These are phyloP conservation scores for Petrocephalus zakoni DNA, from an alignment of 2,113 vertebrate species.

Conservation along the genomic window DNA sequence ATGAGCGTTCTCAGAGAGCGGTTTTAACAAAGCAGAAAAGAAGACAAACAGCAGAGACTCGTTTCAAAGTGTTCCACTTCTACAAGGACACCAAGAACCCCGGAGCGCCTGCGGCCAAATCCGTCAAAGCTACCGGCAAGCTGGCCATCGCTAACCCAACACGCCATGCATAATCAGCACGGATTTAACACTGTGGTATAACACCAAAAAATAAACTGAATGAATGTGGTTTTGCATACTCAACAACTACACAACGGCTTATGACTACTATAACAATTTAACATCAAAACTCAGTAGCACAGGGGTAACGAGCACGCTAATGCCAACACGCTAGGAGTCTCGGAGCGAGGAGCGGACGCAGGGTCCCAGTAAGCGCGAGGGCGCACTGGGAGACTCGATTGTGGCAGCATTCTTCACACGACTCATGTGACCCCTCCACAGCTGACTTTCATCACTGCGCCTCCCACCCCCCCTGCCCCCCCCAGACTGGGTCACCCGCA, in stretches of 20 bases:
- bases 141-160: background rate
- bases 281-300: background rate
- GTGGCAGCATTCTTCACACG: constrained; percentile 13
- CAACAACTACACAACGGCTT: background rate
- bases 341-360: background rate
- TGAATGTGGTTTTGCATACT: background rate
- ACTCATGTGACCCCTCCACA: constrained; percentile 17
- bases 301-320: background rate
- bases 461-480: background rate
- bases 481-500: background rate
- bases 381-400: background rate
- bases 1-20: background rate
- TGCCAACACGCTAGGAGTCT: background rate
- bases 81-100: background rate
- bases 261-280: background rate
- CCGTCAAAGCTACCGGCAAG: background rate
- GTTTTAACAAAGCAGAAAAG: background rate
- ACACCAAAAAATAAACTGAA: too few species aligned
- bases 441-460: constrained; percentile 18
- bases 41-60: background rate
- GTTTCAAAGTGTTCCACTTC: background rate
- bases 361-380: background rate
- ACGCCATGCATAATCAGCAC: background rate
- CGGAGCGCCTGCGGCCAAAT: background rate
- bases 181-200: background rate